Base-by-base conservation (phyloP, 2,888 invertebrate genomes). In the Nemotelus nigrinus region DNA sequence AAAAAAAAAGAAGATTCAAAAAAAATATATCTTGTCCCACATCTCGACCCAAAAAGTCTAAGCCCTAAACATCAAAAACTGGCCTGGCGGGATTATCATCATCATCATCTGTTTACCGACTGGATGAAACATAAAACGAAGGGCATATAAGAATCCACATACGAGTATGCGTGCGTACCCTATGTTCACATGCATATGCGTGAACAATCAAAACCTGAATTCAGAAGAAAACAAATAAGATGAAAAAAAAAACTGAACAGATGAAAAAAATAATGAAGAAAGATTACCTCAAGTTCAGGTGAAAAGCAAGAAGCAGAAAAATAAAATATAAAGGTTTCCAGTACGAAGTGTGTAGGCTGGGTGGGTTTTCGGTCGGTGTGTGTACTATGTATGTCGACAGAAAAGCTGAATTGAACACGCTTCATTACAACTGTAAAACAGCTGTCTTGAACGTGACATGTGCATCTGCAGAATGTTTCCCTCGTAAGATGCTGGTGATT, bases 381-480 rank as follows among this genome's bases (percentile, higher is more conserved):
- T 25, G 25, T 25, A 25, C 25, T 25, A 25, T 25, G 4, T 8
- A 43, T 63, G 39, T n/a, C 25, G 63, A 25, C 25, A 60, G 47
- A 74, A 72, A 72, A 60, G 60, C 60, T 58, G 60, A 74, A 63
- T 50, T 6, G 58, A 60, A 63, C 60, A 74, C 74, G 74, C 63
- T 60, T 74, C 60, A 74, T 72, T 72, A 74, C 74, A 74, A 45
- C 72, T 72, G 50, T 74, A 74, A 74, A 74, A 74, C 74, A 74
- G 74, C 74, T 60, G 74, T 74, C 74, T n/a, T 7, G 43, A 60
- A 60, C 74, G 48, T 74, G 63, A 74, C 60, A 74, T 74, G 60
- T 74, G 74, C 74, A 74, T 58, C 72, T 72, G 72, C 58, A 58
- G 25, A n/a, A 7, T 41, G 50, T 3, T 8, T 10, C 50, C 25